These are phyloP conservation scores for Rhadinocentrus ornatus DNA, from an alignment of 2,797 vertebrate species.

Conservation along the genomic window DNA sequence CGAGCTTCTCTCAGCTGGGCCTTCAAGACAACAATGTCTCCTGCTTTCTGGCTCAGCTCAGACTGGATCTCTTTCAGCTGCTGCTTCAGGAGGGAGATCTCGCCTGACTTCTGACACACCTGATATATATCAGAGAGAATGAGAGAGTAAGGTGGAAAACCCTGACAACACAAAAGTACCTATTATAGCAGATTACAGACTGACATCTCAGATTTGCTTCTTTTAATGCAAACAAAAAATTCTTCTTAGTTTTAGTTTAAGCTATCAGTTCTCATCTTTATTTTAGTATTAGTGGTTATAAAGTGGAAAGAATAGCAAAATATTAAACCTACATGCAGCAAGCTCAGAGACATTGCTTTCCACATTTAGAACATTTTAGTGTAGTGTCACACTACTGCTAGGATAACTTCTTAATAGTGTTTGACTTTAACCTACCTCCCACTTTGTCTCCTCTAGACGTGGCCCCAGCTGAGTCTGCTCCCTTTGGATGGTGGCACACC, in stretches of 20 bases:
- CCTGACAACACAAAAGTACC: neutral
- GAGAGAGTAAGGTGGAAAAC: neutral
- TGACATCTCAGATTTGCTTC: conserved; percentile 11
- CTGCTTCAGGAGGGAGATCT: conserved; percentile 97
- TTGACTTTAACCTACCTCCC: conserved; percentile 87
- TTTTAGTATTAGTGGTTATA: conserved; percentile 6
- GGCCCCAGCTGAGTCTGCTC: conserved; percentile 96
- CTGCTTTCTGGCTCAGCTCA: conserved; percentile 90
- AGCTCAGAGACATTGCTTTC: neutral
- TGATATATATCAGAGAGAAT: conserved; percentile 50
- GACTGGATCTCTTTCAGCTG: conserved; percentile 96
- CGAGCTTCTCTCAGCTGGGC: conserved; percentile 92
- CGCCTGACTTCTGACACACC: conserved; percentile 98
- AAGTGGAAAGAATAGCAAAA: neutral
- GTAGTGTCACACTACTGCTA: neutral
- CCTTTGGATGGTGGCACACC: conserved; percentile 92
- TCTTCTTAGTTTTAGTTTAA: conserved; percentile 9
- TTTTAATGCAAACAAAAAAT: conserved; percentile 4
- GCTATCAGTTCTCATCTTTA: conserved; percentile 4
- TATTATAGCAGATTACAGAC: conserved; percentile 7
- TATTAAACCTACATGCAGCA: neutral
- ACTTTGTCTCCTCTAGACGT: conserved; percentile 96
- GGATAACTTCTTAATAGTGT: conserved; percentile 3
- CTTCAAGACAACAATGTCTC: conserved; percentile 91
- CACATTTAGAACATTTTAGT: conserved; percentile 2